These are phyloP conservation scores for Calcarius lapponicus DNA, from an alignment of 2,797 vertebrate genomes.

Conservation along the genomic window DNA sequence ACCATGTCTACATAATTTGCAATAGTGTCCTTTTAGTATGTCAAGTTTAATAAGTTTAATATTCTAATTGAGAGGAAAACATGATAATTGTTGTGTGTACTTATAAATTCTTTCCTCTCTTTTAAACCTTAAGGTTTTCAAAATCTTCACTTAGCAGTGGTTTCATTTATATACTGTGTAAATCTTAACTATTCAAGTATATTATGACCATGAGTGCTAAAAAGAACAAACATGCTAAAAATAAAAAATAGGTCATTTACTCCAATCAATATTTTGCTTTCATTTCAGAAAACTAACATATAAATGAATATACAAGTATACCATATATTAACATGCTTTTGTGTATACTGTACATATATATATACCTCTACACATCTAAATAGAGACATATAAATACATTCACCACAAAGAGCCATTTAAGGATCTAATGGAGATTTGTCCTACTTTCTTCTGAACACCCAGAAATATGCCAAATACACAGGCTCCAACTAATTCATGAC, in stretches of 20 bases:
- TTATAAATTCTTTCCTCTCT: conserved; percentile 45
- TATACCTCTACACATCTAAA: background rate
- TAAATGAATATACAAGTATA: background rate
- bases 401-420: background rate
- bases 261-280: background rate
- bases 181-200: conserved; percentile 4
- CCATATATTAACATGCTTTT: background rate
- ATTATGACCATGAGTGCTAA: background rate
- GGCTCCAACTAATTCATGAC: background rate
- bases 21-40: conserved; percentile 63
- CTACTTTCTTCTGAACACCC: background rate
- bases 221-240: background rate
- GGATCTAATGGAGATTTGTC: background rate
- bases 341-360: background rate
- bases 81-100: conserved; percentile 50
- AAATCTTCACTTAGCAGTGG: conserved; percentile 33
- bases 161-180: background rate
- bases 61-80: conserved; percentile 47
- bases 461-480: background rate
- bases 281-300: background rate
- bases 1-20: conserved; percentile 31
- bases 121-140: conserved; percentile 37
- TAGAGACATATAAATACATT: background rate
- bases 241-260: background rate
- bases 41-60: conserved; percentile 59